Conservation (phyloP, 2,888 invertebrate genomes). For the Hydrotaea diabolus region DNA sequence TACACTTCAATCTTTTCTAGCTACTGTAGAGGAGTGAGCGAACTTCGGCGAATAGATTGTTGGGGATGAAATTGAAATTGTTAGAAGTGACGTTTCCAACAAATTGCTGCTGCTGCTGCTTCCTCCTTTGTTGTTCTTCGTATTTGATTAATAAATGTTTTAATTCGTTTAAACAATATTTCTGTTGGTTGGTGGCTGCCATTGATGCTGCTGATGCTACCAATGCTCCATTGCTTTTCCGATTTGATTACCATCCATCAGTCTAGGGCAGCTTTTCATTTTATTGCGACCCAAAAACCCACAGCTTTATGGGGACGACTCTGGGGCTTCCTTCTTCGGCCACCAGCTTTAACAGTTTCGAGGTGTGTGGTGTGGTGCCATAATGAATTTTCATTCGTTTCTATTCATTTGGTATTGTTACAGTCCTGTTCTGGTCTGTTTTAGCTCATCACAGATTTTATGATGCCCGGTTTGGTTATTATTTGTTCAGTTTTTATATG, state of each 20-base stretch:
- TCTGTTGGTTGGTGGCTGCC: not conserved
- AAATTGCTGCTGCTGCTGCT: not conserved
- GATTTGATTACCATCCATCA: conserved; percentile 2
- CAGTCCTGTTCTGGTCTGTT: not conserved
- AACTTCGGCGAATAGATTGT: not conserved
- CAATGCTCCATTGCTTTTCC: not conserved
- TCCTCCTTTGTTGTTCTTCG: not conserved
- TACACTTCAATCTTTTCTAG: conserved; percentile 22
- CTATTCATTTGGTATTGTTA: not conserved
- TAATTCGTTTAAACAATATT: conserved; percentile 22
- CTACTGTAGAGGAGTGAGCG: not conserved
- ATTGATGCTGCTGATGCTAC: not conserved
- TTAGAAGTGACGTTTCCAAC: conserved; percentile 2
- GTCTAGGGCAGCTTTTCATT: not conserved
- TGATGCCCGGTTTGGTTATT: conserved; percentile 3
- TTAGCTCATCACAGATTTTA: not conserved
- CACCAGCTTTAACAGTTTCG: not conserved
- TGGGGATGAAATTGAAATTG: conserved; percentile 21
- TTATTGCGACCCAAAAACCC: not conserved
- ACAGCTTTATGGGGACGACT: not conserved
- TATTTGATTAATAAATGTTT: conserved; percentile 33
- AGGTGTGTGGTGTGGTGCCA: not conserved
- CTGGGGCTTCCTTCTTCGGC: not conserved
- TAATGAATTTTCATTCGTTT: conserved; percentile 9
- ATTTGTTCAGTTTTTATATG: conserved; percentile 4